Conservation (phyloP, 1,140 invertebrate species). For the Cephus cinctus region DNA sequence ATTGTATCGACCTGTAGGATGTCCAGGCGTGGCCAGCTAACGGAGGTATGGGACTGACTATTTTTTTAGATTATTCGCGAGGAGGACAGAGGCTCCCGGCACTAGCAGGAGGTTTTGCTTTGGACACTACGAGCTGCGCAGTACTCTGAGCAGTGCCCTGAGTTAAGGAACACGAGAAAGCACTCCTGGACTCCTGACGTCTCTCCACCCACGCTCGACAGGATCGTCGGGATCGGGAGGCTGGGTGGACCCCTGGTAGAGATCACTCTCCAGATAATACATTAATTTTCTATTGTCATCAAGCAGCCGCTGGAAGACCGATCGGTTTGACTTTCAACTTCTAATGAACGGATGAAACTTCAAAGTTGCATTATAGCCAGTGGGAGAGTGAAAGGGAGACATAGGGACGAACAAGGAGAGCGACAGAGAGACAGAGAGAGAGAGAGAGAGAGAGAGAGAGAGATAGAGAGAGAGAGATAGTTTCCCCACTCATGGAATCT, state of each 20-base stretch:
- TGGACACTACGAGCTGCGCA: background rate
- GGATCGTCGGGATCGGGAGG: constrained; percentile 19
- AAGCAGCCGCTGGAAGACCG: constrained; percentile 32
- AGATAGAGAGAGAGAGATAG: no score
- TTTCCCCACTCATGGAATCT: no score
- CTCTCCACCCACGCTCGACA: constrained; percentile 24
- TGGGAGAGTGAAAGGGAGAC: no score
- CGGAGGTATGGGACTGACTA: constrained; percentile 20
- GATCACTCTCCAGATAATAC: constrained; percentile 45
- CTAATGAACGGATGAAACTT: constrained; percentile 2
- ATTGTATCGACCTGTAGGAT: no score
- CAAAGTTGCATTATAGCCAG: no score
- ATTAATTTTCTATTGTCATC: constrained; percentile 53
- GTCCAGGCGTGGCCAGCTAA: no score
- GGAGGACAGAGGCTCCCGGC: constrained; percentile 15
- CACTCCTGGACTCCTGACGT: constrained; percentile 52
- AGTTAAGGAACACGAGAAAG: constrained; percentile 58
- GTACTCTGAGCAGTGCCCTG: constrained; percentile 15
- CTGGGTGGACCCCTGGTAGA: constrained; percentile 34
- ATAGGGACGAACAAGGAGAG: no score
- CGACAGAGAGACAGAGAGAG: no score
- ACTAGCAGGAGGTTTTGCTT: no score
- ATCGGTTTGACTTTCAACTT: constrained; percentile 27
- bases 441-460: no score
- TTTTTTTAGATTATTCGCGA: constrained; percentile 41